These are phyloP conservation scores for Cephus nigrinus DNA, from an alignment of 2,888 invertebrate genomes.

Conservation along the genomic window DNA sequence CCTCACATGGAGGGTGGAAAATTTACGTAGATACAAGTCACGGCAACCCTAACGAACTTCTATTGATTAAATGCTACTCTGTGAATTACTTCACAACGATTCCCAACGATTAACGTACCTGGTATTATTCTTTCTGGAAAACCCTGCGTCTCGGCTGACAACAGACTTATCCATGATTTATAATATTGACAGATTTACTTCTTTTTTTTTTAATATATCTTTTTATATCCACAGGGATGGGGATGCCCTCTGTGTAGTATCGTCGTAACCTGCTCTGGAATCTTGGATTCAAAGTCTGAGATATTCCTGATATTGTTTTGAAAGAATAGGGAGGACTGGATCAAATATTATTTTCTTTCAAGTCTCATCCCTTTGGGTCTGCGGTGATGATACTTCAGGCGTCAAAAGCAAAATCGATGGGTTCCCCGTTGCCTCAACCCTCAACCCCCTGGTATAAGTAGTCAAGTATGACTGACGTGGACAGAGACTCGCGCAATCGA, in stretches of 20 bases:
- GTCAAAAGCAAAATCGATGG: constrained; percentile 6
- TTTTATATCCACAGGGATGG: background rate
- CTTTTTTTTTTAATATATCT: background rate
- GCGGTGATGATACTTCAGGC: background rate
- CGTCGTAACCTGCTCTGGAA: background rate
- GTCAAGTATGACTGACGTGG: background rate
- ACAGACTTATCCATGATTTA: constrained; percentile 5
- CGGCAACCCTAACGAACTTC: constrained; percentile 22
- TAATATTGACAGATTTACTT: background rate
- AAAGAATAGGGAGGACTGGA: background rate
- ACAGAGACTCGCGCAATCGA: background rate
- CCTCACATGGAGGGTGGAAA: constrained; percentile 11
- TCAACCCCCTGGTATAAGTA: background rate
- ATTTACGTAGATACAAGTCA: constrained; percentile 15
- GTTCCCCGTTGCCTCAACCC: background rate
- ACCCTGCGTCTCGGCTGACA: background rate
- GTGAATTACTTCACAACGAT: constrained; percentile 20
- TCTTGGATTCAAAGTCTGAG: background rate
- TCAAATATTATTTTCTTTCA: background rate
- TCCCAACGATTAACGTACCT: constrained; percentile 11
- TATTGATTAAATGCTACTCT: constrained; percentile 29
- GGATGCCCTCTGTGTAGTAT: background rate
- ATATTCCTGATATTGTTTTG: background rate
- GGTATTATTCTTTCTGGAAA: constrained; percentile 14
- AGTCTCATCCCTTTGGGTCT: background rate